These are phyloP conservation scores for Hyles vespertilio DNA, from an alignment of 1,140 invertebrate species.

Conservation along the genomic window DNA sequence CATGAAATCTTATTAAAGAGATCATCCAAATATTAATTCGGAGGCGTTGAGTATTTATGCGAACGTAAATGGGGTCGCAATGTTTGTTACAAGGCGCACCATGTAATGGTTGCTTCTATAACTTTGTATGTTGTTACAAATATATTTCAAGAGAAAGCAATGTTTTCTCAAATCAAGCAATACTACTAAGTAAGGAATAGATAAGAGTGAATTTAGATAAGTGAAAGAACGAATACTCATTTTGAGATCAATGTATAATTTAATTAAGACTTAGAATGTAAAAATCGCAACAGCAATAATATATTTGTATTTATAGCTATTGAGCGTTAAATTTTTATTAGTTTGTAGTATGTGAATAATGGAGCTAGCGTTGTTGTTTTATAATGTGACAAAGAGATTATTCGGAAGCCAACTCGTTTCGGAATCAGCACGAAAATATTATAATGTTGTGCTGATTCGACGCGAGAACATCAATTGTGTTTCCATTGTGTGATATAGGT, in stretches of 20 bases:
- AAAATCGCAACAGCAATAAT: constrained; percentile 72
- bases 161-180: constrained; percentile 69
- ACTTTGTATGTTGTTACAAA: constrained; percentile 54
- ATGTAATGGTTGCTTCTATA: constrained; percentile 61
- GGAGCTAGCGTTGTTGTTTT: constrained; percentile 70
- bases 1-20: too few relatives aligned
- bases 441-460: constrained; percentile 12
- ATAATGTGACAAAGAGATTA: constrained; percentile 60
- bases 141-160: constrained; percentile 48
- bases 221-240: constrained; percentile 67
- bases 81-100: constrained; percentile 50
- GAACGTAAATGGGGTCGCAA: constrained; percentile 15
- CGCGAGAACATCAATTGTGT: constrained; percentile 35
- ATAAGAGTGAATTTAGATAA: constrained; percentile 58
- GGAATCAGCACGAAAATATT: constrained; percentile 13
- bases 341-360: constrained; percentile 69
- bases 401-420: constrained; percentile 31
- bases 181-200: constrained; percentile 63
- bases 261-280: constrained; percentile 55
- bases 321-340: constrained; percentile 74
- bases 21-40: too few relatives aligned
- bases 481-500: constrained; percentile 72
- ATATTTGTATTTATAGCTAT: constrained; percentile 75
- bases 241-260: constrained; percentile 69
- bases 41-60: neutral